These are phyloP conservation scores for Reticulitermes speratus DNA, from an alignment of 1,140 invertebrate species.

Conservation along the genomic window DNA sequence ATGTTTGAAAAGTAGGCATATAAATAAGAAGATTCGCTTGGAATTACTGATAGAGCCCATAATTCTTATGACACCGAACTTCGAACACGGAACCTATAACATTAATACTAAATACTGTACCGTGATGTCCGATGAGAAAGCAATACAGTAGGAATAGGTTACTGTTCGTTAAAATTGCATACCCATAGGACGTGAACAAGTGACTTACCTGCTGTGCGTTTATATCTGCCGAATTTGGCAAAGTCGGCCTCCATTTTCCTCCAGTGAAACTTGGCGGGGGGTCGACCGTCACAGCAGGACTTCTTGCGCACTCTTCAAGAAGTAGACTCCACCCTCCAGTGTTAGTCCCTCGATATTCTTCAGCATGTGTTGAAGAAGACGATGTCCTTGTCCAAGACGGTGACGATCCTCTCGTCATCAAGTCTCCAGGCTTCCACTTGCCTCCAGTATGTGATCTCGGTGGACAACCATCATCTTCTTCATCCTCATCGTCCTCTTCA, in stretches of 20 bases:
- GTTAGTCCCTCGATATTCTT: constrained; percentile 42
- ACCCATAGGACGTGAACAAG: not conserved
- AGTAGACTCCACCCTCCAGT: constrained; percentile 18
- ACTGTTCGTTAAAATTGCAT: no score
- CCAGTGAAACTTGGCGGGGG: constrained; percentile 64
- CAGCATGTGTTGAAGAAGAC: constrained; percentile 41
- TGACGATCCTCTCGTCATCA: constrained; percentile 38
- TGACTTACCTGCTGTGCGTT: not conserved
- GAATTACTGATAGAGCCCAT: no score
- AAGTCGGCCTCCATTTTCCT: constrained; percentile 66
- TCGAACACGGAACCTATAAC: no score
- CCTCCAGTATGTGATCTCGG: constrained; percentile 55
- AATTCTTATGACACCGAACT: no score
- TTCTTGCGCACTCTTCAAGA: not conserved
- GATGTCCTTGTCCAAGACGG: constrained; percentile 40
- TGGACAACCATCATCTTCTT: constrained; percentile 58
- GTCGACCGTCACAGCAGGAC: constrained; percentile 42
- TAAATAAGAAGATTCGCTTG: no score
- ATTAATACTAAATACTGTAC: no score
- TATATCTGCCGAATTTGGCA: not conserved
- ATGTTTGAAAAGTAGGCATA: no score
- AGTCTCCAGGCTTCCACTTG: constrained; percentile 64
- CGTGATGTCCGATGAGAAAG: no score
- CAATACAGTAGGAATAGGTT: no score
- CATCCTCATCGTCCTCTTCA: constrained; percentile 46